Evolutionary conservation across 2,113 vertebrate genomes (phyloP), one percentile per base, ranked within the genome.

Genomic region (Leuciscus idus): DNA sequence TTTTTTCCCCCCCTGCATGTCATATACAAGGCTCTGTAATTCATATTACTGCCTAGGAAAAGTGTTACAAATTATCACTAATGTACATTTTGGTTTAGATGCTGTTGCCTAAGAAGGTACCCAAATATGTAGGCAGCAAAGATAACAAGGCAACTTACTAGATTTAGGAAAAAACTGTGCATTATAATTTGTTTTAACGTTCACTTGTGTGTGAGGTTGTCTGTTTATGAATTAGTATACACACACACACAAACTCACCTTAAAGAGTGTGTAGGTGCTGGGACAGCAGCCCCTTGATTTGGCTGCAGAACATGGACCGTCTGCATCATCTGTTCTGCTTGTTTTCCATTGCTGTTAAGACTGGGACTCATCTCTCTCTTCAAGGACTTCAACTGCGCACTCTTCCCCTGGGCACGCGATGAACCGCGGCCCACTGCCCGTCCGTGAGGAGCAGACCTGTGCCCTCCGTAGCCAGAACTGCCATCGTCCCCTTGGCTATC

Each of bases 291-390:
- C 21, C 86, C 91, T 15, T 94, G 93, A 86, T 89, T 91, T 8
- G 92, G 84, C 57, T 95, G 95, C 55, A 95, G 87, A 74, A 95
- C 89, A n/a, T 94, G 92, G 50, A 95, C 85, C 1, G 94, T 89
- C 72, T 94, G 94, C 39, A 95, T 87, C 3, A 95, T 89, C 68
- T 93, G 93, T 52, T 93, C 93, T 0, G 86, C 68, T 17, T 91
- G 92, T 84, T 87, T 91, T 12, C 89, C 88, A 1, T 88, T 62
- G 64, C 19, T 11, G 19, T 90, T 91, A 70, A 61, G 62, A 23
- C 93, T 86, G n/a, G 94, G 89, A 21, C 46, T 81, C 4, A 91
- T 89, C 82, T 95, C 95, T 83, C 83, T 92, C 90, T 92, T 93
- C 92, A 92, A 87, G 43, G 91, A 84, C 85, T 86, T 95, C 85